phyloP scores from a whole-genome alignment of 2,888 invertebrate species.

The Cosmorhoe ocellata region DNA sequence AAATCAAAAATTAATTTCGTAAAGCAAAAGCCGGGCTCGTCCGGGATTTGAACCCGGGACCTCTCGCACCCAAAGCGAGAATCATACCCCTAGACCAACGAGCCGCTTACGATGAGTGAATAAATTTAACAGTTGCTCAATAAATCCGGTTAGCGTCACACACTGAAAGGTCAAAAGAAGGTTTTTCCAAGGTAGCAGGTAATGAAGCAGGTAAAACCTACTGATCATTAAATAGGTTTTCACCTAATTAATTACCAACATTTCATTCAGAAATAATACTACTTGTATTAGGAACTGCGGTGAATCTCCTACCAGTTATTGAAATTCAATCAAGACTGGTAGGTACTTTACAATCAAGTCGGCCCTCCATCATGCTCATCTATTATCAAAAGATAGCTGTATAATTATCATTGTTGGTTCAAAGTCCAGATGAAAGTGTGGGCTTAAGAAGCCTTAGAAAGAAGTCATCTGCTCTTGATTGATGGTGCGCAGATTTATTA shows the following conservation, averaged over 20 bases:
- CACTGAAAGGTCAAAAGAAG: no score
- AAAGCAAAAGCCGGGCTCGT: slow-evolving; percentile 58
- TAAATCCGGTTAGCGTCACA: no score
- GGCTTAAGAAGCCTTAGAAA: slow-evolving; percentile 75
- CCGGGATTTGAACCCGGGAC: slow-evolving; percentile 81
- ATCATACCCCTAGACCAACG: slow-evolving; percentile 83
- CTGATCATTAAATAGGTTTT: no score
- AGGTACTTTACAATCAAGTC: slow-evolving; percentile 8
- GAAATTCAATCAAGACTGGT: no score
- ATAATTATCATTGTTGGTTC: slow-evolving; percentile 53
- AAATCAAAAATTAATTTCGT: slow-evolving; percentile 32
- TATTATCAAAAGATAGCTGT: slow-evolving; percentile 40
- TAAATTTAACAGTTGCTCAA: no score
- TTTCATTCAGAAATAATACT: no score
- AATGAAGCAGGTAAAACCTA: no score
- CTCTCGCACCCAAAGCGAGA: slow-evolving; percentile 83
- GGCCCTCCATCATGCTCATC: slow-evolving; percentile 23
- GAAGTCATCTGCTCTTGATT: slow-evolving; percentile 72
- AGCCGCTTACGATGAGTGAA: slow-evolving; percentile 46
- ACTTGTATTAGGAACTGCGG: no score
- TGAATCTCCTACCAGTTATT: no score
- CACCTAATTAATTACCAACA: no score
- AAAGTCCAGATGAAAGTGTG: slow-evolving; percentile 74
- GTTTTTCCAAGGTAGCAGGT: no score
- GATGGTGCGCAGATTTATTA: slow-evolving; percentile 77